Percentiles rank a stretch among this genome's conserved stretches.
Conservation (phyloP, 2,797 vertebrate species). For the Caiman crocodilus region DNA sequence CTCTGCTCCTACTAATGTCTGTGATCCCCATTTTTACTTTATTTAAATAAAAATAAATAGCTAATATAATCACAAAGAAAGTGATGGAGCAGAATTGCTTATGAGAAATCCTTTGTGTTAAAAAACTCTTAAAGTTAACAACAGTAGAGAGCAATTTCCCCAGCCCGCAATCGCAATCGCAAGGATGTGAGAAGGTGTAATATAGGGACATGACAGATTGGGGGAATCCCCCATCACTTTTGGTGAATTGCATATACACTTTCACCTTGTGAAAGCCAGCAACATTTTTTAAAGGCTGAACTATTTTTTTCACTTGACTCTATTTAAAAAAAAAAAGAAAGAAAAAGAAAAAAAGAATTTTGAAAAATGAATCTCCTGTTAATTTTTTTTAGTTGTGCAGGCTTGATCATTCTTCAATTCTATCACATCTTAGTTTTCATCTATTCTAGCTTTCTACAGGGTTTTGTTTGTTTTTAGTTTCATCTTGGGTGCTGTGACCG, state of each 20-base stretch:
- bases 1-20: neutral
- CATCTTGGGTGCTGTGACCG: neutral
- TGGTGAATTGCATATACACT: neutral
- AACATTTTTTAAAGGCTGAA: neutral
- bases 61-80: neutral
- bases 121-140: slow-evolving; percentile 7
- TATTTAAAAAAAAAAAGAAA: neutral
- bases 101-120: neutral
- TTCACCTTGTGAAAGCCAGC: slow-evolving; percentile 7
- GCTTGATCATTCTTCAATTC: neutral
- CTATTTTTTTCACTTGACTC: neutral
- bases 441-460: neutral
- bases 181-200: neutral
- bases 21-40: neutral
- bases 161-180: neutral
- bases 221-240: neutral
- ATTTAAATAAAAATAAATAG: neutral
- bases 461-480: neutral
- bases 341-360: neutral
- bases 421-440: neutral
- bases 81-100: neutral
- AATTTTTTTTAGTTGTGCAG: neutral
- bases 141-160: neutral
- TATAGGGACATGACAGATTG: neutral
- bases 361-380: neutral